phyloP scores from a whole-genome alignment of 2,113 vertebrate species.

The Nesogale talazaci region DNA sequence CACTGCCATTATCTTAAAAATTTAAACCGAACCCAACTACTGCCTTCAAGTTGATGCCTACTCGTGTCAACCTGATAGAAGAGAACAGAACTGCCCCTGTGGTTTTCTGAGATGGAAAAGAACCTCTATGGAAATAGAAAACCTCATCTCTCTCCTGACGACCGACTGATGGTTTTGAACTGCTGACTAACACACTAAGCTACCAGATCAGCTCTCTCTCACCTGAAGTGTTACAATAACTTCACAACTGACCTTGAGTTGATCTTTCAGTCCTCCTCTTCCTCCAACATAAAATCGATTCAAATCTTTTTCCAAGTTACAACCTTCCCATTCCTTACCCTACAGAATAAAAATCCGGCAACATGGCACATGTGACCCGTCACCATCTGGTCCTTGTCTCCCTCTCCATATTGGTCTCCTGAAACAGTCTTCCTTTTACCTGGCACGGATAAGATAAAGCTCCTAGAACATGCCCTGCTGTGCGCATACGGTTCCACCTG shows the following conservation, averaged over 20 bases:
- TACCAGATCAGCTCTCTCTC: not conserved
- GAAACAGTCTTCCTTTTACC: not conserved
- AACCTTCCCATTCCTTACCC: not conserved
- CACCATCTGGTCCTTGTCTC: not conserved
- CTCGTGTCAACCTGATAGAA: too few relatives aligned
- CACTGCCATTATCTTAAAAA: not conserved
- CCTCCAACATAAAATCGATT: not conserved
- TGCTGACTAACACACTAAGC: too few relatives aligned
- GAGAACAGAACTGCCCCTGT: too few relatives aligned
- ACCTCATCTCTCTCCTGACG: too few relatives aligned
- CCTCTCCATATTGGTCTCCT: not conserved
- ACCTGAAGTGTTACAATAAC: not conserved
- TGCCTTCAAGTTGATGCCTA: too few relatives aligned
- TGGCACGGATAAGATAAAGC: not conserved
- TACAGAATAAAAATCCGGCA: not conserved
- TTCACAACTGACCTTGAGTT: not conserved
- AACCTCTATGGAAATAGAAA: too few relatives aligned
- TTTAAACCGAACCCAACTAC: too few relatives aligned
- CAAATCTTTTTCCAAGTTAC: not conserved
- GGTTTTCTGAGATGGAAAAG: too few relatives aligned
- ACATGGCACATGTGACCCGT: not conserved
- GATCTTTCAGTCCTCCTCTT: not conserved
- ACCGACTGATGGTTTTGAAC: too few relatives aligned
- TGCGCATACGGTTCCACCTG: not conserved
- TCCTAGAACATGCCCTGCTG: not conserved